Evolutionary conservation across 2,888 invertebrate genomes (phyloP), one percentile per base, ranked within the genome.

Genomic region (Drosophila austrosaltans): DNA sequence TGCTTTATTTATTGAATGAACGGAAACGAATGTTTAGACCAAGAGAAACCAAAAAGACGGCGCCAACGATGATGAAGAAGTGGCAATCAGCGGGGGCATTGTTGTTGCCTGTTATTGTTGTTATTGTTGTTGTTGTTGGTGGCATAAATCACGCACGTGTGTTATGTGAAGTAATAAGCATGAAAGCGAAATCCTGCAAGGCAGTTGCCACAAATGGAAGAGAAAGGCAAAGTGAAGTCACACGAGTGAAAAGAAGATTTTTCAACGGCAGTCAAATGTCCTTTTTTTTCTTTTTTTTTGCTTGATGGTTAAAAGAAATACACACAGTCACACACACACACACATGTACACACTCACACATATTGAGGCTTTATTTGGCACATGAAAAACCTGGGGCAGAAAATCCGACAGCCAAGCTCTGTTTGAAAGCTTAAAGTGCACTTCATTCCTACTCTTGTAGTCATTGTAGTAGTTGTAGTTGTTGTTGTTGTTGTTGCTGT

Each of bases 321-420:
- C 5, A 32, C 16, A 25, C 56, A 32, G 8, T 8, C 8, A 36
- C 8, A 36, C 8, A 10, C 36, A 36, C 36, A 2, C 36, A 10
- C 8, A 36, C 36, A 8, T 1, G 8, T 2, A 36, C 36, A 36
- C 10, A 2, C 22, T 7, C 5, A 36, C 30, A 48, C 54, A 54
- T 54, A 54, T 54, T 30, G 54, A 54, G 30, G 30, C 59, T 59
- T 16, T 42, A 42, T n/a, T 8, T 20, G 59, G 42, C 32, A 32
- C 32, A 32, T 20, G 53, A 25, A 53, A 62, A 62, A 22, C 3
- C 39, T 30, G 22, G 40, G 7, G 30, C 32, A 30, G 53, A 30
- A 83, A 89, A 89, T 84, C 81, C 74, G 87, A 87, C 83, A 83
- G 73, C 73, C 73, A 66, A 67, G 76, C 66, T 79, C 69, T 69